Evolutionary conservation across 92 coral and sea anemone species (phyloP), one percentile per base, ranked within the genome.

Genomic region (Desmophyllum pertusum): DNA sequence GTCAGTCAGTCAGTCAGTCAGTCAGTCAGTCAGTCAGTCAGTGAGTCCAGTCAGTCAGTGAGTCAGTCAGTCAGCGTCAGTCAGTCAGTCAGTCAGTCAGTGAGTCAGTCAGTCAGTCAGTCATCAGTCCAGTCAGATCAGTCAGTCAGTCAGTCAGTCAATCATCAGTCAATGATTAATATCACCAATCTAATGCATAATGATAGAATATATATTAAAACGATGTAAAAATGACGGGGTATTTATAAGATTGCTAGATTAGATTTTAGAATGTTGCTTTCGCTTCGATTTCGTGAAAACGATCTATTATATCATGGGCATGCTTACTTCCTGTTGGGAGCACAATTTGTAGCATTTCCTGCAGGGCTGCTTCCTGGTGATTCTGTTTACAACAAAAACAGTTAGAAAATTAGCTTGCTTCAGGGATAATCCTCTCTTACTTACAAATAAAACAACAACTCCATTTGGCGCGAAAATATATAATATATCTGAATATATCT

Each of bases 241-340:
- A n/a, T n/a, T n/a, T n/a, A n/a, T n/a, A n/a, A n/a, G n/a, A 48
- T 48, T 48, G 53, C 3, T 48, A 13, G 1, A 13, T 48, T 11
- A 48, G 53, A 48, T 18, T 15, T 10, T 13, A 48, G 19, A 0
- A 15, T 27, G 5, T n/a, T 25, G 15, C 25, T 10, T 25, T 4
- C 13, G 37, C 37, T 10, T 5, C 10, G 25, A 50, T 50, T 10
- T 50, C 55, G 6, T 45, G 6, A 45, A 6, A 6, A 14, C 3
- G 18, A 50, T 50, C 18, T 50, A 10, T 50, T 50, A 13, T 13
- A 15, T 15, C 18, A 3, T 50, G 55, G 18, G 13, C 3, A 21
- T 50, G 55, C 73, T 37, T 67, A 67, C 73, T 67, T 67, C 73
- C 73, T 33, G 73, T 67, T 35, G 45, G 73, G 41, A 67, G 73